Evolutionary conservation across 2,797 vertebrate species (phyloP).

Genomic region (Borostomias antarcticus): DNA sequence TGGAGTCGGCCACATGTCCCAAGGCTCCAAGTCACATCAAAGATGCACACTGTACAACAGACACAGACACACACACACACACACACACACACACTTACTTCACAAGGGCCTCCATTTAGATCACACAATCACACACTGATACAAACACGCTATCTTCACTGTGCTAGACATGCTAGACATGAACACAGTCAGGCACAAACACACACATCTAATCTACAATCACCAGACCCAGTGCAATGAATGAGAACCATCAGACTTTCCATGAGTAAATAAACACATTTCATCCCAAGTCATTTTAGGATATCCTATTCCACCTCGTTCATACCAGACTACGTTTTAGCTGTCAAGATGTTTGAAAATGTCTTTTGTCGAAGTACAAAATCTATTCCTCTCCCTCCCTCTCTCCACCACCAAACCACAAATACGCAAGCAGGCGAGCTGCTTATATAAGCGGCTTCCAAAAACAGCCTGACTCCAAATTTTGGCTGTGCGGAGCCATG

Average conservation of each 20-base stretch:
- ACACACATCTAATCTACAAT: slow-evolving; percentile 1
- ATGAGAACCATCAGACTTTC: no score
- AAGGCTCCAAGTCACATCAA: no score
- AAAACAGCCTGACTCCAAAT: slow-evolving; percentile 36
- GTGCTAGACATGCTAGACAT: neutral
- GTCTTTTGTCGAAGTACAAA: neutral
- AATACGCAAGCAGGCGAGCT: slow-evolving; percentile 48
- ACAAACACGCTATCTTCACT: neutral
- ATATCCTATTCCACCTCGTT: no score
- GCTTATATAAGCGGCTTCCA: slow-evolving; percentile 56
- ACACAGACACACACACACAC: slow-evolving; percentile 3
- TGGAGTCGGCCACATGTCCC: no score
- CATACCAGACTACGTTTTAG: no score
- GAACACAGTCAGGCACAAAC: neutral
- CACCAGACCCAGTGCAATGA: no score
- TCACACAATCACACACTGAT: neutral
- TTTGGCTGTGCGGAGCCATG: slow-evolving; percentile 42
- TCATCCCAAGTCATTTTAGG: neutral
- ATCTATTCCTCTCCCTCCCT: slow-evolving; percentile 15
- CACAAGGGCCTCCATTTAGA: no score
- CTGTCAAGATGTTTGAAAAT: no score
- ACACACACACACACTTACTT: neutral
- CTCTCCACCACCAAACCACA: slow-evolving; percentile 48
- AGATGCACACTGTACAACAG: no score
- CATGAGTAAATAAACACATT: no score